Evolutionary conservation across 2,888 invertebrate species (phyloP).

Genomic region (Diarsia mendica): DNA sequence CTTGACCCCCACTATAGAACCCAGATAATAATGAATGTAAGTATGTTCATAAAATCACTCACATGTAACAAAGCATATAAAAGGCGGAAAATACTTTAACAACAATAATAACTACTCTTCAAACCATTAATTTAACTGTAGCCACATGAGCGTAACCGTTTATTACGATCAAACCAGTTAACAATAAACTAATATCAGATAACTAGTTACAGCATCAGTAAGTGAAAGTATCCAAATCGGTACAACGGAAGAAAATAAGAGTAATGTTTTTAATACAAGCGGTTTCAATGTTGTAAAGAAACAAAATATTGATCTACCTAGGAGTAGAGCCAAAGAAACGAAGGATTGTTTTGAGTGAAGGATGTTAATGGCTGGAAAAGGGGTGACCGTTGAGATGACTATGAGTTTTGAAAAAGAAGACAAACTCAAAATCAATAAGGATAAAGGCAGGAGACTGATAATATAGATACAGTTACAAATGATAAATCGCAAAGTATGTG

Average conservation of each 20-base stretch:
- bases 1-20: not conserved
- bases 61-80: not conserved
- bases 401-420: not conserved
- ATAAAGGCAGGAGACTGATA: not conserved
- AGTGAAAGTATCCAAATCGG: conserved; percentile 57
- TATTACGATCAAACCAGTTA: conserved; percentile 12
- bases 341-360: not conserved
- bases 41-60: too few species aligned
- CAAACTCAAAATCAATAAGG: not conserved
- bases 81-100: not conserved
- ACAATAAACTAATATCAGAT: conserved; percentile 38
- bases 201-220: conserved; percentile 43
- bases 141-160: not conserved
- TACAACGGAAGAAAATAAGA: conserved; percentile 54
- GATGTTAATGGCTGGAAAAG: not conserved
- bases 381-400: not conserved
- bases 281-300: not conserved
- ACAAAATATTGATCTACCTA: not conserved
- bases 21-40: not conserved
- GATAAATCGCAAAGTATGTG: not conserved
- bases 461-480: not conserved
- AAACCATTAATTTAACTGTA: not conserved
- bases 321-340: not conserved
- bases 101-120: not conserved
- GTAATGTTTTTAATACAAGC: conserved; percentile 14